Conservation (phyloP, 2,113 vertebrate species). For the Natator depressus region DNA sequence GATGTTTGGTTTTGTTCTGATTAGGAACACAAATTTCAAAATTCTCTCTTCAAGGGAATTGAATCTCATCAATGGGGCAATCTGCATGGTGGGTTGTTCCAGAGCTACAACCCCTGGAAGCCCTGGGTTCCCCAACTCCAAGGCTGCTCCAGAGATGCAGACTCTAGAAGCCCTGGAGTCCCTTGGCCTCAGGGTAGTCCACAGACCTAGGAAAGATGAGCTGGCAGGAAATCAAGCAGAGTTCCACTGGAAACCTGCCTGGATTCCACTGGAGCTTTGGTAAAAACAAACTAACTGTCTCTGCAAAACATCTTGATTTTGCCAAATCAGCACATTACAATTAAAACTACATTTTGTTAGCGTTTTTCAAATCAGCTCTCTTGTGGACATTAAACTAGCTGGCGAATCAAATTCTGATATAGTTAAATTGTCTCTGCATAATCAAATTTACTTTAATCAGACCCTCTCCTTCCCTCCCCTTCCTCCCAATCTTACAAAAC, state of each 20-base stretch:
- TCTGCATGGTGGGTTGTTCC: background rate
- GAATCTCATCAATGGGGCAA: background rate
- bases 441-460: no score
- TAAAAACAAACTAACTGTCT: background rate
- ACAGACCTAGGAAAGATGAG: background rate
- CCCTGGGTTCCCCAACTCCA: background rate
- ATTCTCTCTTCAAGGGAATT: background rate
- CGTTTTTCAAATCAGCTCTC: no score
- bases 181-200: background rate
- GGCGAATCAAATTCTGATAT: no score
- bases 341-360: no score
- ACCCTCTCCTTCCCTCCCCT: no score
- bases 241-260: background rate
- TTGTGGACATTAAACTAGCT: no score
- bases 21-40: background rate
- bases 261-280: background rate
- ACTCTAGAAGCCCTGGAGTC: background rate
- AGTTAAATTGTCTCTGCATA: no score
- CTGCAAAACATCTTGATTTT: no score
- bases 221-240: background rate
- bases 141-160: background rate
- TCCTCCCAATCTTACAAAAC: no score
- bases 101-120: rapidly evolving
- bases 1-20: background rate
- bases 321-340: no score